These are phyloP conservation scores for Platycercus adscitus DNA, from an alignment of 2,113 vertebrate species.

Conservation along the genomic window DNA sequence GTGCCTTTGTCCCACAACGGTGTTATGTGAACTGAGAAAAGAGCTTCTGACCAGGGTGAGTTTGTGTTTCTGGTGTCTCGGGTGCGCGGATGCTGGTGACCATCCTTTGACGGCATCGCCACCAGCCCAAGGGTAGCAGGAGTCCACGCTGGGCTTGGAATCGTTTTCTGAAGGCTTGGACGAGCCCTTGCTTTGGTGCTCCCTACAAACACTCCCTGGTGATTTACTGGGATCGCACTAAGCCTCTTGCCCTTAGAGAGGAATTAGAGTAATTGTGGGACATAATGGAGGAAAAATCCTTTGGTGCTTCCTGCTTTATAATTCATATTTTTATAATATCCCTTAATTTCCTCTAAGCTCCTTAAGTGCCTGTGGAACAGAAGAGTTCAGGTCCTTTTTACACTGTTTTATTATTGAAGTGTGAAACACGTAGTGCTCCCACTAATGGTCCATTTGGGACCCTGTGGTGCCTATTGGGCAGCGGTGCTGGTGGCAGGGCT, in stretches of 20 bases:
- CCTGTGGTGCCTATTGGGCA: not conserved
- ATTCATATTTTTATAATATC: not conserved
- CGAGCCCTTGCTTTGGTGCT: not conserved
- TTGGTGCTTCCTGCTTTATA: not conserved
- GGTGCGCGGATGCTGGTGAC: accelerated
- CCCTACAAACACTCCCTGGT: not conserved
- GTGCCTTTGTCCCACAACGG: not conserved
- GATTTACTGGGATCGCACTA: not conserved
- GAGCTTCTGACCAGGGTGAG: not conserved
- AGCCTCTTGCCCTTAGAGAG: not conserved
- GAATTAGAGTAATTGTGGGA: not conserved
- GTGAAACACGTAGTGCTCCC: not conserved
- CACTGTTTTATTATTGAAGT: not conserved
- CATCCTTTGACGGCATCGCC: accelerated
- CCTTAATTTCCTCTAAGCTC: conserved; percentile 18
- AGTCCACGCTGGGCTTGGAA: accelerated
- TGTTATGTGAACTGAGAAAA: accelerated
- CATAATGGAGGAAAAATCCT: not conserved
- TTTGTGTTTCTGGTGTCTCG: accelerated
- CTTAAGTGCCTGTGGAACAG: not conserved
- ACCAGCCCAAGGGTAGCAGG: accelerated
- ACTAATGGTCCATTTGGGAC: not conserved
- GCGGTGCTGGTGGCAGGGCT: accelerated
- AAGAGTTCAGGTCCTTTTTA: not conserved
- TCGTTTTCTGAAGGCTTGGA: not conserved